Evolutionary conservation across 1,140 invertebrate species (phyloP), one percentile per base, ranked within the genome.

Genomic region (Nymphalis io): DNA sequence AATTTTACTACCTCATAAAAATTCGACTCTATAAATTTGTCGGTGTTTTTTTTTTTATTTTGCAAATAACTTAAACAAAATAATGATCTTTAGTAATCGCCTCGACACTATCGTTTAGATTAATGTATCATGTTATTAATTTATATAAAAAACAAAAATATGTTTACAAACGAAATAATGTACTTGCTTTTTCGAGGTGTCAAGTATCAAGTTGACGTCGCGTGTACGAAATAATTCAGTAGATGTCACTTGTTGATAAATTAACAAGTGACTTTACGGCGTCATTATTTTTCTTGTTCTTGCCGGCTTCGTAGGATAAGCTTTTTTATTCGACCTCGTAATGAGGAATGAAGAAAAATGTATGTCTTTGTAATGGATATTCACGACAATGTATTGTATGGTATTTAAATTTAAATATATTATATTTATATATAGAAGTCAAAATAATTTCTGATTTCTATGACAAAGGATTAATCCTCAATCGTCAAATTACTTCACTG

Each of bases 51-150:
- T 51, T 16, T 46, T 20, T 33, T 16, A 68, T 48, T 40, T 38
- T 21, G 48, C 11, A 48, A 69, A 66, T 77, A 70, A 67, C 46
- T 77, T 74, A 72, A 39, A 60, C 51, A 20, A 67, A 74, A 63
- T 77, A 77, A 77, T 68, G 66, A 61, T 48, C 69, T 74, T 70
- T n/a, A 70, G 69, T 72, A 68, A 70, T 70, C 72, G 69, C 55
- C 44, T 48, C 42, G 75, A 77, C 72, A 69, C 64, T 53, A 55
- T 60, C 23, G 61, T 72, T 69, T 66, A 62, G 69, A 74, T 76
- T 64, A 48, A 53, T 46, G 38, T 15, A 18, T 6, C 40, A 16
- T 42, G 13, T 62, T 55, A 58, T 51, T 51, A 61, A 53, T 68
- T 68, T 39, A 61, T 61, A 68, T 55, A 20, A 33, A n/a, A 68